These are phyloP conservation scores for Rhagoletis zephyria DNA, from an alignment of 1,140 invertebrate species.

Conservation along the genomic window DNA sequence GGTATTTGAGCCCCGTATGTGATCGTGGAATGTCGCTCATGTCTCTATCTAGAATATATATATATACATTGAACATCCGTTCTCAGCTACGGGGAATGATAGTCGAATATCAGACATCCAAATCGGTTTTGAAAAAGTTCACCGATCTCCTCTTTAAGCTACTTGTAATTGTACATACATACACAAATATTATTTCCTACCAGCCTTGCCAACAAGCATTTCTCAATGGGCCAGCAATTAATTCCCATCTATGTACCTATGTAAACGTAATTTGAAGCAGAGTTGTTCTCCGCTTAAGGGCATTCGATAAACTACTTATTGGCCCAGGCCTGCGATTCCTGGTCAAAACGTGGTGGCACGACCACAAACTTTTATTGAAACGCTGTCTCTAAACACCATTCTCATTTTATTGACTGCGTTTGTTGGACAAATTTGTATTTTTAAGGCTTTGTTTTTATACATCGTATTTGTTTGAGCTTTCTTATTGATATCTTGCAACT, in stretches of 20 bases:
- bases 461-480: background rate
- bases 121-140: no score
- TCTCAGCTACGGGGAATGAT: no score
- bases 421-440: conserved; percentile 5
- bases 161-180: no score
- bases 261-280: background rate
- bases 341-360: conserved; percentile 46
- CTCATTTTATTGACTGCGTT: conserved; percentile 36
- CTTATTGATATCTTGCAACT: background rate
- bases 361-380: background rate
- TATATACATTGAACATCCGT: no score
- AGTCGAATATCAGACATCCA: no score
- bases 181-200: no score
- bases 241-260: background rate
- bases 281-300: conserved; percentile 7
- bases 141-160: no score
- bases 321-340: background rate
- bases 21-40: no score
- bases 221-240: background rate
- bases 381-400: conserved; percentile 30
- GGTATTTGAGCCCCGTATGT: no score
- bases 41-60: no score
- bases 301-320: conserved; percentile 39
- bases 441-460: background rate
- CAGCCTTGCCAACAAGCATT: background rate